A percentile compares a stretch with the other conserved stretches of the same genome.
Evolutionary conservation across 2,113 vertebrate species (phyloP).

Genomic region (Nyctibius bracteatus): DNA sequence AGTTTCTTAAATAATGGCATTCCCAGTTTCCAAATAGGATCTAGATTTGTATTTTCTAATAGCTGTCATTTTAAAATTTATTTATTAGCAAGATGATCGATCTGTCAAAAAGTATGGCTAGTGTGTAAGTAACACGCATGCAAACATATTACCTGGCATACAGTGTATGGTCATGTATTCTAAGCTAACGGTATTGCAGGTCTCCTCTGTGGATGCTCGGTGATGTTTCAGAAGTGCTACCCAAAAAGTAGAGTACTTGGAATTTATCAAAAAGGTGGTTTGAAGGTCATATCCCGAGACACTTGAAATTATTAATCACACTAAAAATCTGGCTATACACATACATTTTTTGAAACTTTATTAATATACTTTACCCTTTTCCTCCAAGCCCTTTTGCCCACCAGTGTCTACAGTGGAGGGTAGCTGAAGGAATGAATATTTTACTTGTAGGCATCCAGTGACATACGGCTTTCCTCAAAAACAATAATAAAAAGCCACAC

Average conservation of each 20-base stretch:
- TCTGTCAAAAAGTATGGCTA: not conserved
- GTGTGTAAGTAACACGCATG: too few relatives aligned
- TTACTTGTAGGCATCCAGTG: not conserved
- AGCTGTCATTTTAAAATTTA: not conserved
- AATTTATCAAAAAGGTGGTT: not conserved
- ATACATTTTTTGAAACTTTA: not conserved
- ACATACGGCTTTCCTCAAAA: not conserved
- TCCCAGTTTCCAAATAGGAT: not conserved
- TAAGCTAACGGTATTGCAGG: not conserved
- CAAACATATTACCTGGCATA: not conserved
- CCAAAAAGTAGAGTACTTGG: rapidly evolving
- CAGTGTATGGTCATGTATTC: not conserved
- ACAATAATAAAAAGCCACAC: not conserved
- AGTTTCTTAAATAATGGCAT: not conserved
- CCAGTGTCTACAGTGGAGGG: not conserved
- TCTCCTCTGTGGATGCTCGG: not conserved
- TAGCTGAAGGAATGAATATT: not conserved
- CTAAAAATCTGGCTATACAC: not conserved
- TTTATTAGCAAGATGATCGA: not conserved
- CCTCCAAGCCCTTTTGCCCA: not conserved
- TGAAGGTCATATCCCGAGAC: not conserved
- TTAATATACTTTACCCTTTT: not conserved
- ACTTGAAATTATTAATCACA: not conserved
- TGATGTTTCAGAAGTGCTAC: not conserved
- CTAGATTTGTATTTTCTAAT: not conserved